These are phyloP conservation scores for Cremastobaeus sp. DNA, from an alignment of 2,888 invertebrate species.

Conservation along the genomic window DNA sequence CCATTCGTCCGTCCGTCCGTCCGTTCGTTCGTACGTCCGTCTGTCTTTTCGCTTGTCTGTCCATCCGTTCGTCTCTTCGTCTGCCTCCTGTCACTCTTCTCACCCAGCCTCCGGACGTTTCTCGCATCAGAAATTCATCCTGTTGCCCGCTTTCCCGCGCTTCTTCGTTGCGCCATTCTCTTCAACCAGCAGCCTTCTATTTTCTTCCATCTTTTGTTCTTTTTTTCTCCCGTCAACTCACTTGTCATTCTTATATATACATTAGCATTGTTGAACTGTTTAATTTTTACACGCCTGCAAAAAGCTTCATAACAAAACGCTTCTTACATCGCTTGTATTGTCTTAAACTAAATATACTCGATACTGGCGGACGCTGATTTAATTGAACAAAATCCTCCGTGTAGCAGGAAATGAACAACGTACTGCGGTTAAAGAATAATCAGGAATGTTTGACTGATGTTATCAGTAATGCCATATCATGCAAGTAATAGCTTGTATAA, in stretches of 20 bases:
- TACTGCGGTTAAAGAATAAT: too few relatives aligned
- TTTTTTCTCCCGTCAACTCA: slow-evolving; percentile 44
- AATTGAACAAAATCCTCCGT: too few relatives aligned
- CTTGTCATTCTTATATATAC: slow-evolving; percentile 49
- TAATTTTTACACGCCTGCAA: slow-evolving; percentile 30
- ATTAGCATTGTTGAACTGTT: slow-evolving; percentile 31
- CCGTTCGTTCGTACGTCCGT: slow-evolving; percentile 71
- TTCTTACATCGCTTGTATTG: too few relatives aligned
- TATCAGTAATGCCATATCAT: too few relatives aligned
- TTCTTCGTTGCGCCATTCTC: slow-evolving; percentile 65
- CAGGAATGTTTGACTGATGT: too few relatives aligned
- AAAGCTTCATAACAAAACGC: too few relatives aligned
- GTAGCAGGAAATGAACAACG: too few relatives aligned
- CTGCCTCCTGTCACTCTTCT: slow-evolving; percentile 74
- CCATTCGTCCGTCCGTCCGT: slow-evolving; percentile 72
- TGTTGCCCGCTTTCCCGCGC: slow-evolving; percentile 50
- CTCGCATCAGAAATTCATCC: slow-evolving; percentile 71
- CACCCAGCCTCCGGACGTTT: slow-evolving; percentile 71
- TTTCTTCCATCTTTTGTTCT: slow-evolving; percentile 68
- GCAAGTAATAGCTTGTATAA: too few relatives aligned
- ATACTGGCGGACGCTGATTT: too few relatives aligned
- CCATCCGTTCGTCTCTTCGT: slow-evolving; percentile 75
- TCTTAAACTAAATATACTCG: too few relatives aligned
- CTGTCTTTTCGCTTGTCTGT: slow-evolving; percentile 69
- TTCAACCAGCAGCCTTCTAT: slow-evolving; percentile 47